Base-by-base conservation (phyloP, 2,113 vertebrate species). In the Trinectes maculatus region DNA sequence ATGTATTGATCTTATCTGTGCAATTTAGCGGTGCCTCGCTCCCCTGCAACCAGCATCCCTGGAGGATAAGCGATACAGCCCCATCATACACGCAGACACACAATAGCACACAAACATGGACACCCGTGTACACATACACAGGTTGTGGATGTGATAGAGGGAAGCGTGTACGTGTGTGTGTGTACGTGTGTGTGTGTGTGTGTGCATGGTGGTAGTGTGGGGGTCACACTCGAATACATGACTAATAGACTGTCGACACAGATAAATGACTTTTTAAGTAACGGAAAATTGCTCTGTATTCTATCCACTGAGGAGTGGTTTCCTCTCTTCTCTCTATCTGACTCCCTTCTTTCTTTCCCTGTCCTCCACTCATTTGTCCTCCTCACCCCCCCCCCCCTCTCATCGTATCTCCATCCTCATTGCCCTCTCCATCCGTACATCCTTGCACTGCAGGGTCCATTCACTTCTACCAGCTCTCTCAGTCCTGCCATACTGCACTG, bases 251-350 rank as follows among this genome's bases (percentile, higher is more conserved):
- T 91, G 90, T 90, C 84, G 84, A 87, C 87, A 81, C 80, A 87
- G 91, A 92, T 91, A 91, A 89, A 92, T 89, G 34, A 85, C 89
- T 87, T 88, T 92, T 91, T 90, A 91, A 92, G 87, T 82, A 85
- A 91, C 81, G 88, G 83, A 91, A 92, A 90, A 92, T 92, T 90
- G 89, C 87, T 83, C 81, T 44, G 76, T 78, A 83, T 88, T 90
- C 80, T 80, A 86, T 87, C 82, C 82, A 73, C 71, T 87, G 75
- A 87, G 83, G 85, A 80, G 77, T 77, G 72, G 87, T 87, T 91
- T 88, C 87, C 83, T 79, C 65, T 79, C 63, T 39, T 76, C 77
- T 66, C 49, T 78, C 65, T 56, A 48, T 75, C 63, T 42, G 54
- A 68, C 63, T 70, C 59, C 44, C 10, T 29, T 65, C 74, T 77